Evolutionary conservation across 2,113 vertebrate genomes (phyloP).

Genomic region (Symphodus melops): DNA sequence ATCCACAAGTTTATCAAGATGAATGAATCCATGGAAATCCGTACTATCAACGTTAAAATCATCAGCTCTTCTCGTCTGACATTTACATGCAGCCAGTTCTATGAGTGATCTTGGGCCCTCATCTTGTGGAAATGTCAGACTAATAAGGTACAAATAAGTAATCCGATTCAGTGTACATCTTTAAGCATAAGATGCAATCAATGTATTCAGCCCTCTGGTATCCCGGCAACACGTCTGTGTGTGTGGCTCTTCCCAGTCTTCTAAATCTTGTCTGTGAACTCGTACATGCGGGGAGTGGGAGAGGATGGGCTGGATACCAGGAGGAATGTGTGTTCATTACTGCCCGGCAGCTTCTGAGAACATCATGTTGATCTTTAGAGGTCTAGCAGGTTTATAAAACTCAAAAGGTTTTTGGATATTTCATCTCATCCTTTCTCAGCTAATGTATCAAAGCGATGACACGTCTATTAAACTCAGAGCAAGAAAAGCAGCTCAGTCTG

Average conservation of each 20-base stretch:
- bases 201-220: conserved; percentile 49
- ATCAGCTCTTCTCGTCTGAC: conserved; percentile 61
- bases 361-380: conserved; percentile 12
- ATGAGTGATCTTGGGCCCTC: conserved; percentile 40
- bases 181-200: conserved; percentile 63
- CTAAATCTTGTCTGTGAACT: conserved; percentile 25
- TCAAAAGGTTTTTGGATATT: conserved; percentile 9
- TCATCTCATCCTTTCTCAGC: no score
- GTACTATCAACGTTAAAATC: conserved; percentile 61
- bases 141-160: conserved; percentile 70
- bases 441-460: no score
- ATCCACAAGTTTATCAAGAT: no score
- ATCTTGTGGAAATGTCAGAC: conserved; percentile 65
- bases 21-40: no score
- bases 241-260: conserved; percentile 11
- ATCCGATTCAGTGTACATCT: conserved; percentile 55
- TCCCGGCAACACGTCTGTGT: conserved; percentile 60
- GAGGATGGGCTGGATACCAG: conserved; percentile 23
- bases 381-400: not conserved
- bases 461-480: not conserved
- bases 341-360: conserved; percentile 18
- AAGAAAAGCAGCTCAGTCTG: no score
- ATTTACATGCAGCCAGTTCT: conserved; percentile 60
- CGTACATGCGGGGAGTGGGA: conserved; percentile 23
- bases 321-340: conserved; percentile 22